phyloP scores from a whole-genome alignment of 2,797 vertebrate genomes.

The Siniperca undulata region DNA sequence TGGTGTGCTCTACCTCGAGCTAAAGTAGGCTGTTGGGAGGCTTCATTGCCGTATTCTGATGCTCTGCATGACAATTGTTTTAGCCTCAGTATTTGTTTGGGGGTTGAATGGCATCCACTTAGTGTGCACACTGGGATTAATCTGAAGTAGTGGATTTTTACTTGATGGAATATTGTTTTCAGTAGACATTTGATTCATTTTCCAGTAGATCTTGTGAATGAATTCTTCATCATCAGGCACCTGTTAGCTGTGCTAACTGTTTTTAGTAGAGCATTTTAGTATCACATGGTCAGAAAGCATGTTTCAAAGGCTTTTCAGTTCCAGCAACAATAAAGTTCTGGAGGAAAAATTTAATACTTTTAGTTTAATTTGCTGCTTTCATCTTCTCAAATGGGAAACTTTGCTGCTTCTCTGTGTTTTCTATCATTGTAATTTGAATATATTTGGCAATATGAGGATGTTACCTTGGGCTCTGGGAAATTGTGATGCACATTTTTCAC shows the following conservation, averaged over 20 bases:
- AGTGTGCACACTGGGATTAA: background rate
- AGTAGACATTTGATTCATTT: background rate
- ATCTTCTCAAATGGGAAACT: background rate
- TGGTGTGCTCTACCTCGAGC: conserved; percentile 35
- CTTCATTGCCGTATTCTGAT: background rate
- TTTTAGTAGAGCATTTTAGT: background rate
- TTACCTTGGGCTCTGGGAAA: background rate
- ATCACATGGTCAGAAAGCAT: background rate
- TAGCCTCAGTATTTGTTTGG: conserved; percentile 20
- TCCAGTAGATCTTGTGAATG: background rate
- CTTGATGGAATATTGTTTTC: background rate
- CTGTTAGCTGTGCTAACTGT: background rate
- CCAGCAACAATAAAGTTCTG: background rate
- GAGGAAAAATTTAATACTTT: background rate
- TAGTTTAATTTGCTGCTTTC: background rate
- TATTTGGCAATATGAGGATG: background rate
- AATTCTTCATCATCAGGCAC: background rate
- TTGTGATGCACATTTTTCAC: background rate
- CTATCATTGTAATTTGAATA: background rate
- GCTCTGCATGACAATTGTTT: conserved; percentile 17
- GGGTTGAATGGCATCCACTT: background rate
- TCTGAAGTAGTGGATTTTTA: background rate
- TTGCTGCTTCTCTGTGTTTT: background rate
- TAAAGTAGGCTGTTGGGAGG: conserved; percentile 27
- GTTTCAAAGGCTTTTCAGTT: conserved; percentile 2